These are phyloP conservation scores for Thyatira batis DNA, from an alignment of 2,888 invertebrate species.

Conservation along the genomic window DNA sequence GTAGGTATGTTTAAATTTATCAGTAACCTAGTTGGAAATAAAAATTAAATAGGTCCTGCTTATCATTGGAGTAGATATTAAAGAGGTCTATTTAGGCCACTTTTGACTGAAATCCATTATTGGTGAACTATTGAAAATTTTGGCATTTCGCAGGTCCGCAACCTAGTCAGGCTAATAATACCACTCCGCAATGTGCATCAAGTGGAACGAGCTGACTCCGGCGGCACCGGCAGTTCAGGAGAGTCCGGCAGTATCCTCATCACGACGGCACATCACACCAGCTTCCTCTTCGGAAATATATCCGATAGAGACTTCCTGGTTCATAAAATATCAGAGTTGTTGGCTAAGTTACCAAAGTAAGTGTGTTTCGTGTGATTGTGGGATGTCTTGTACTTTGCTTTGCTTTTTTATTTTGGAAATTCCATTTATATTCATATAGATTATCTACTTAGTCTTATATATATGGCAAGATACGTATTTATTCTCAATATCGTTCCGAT, in stretches of 20 bases:
- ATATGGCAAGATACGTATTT: no score
- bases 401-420: not conserved
- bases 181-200: conserved; percentile 91
- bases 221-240: conserved; percentile 84
- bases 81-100: no score
- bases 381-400: conserved; percentile 2
- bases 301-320: conserved; percentile 94
- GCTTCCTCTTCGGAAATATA: conserved; percentile 94
- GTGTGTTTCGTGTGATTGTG: conserved; percentile 23
- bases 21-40: no score
- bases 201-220: conserved; percentile 90
- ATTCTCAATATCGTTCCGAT: no score
- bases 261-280: conserved; percentile 90
- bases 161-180: conserved; percentile 93
- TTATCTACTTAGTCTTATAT: no score
- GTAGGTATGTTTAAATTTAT: no score
- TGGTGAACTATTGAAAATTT: not conserved
- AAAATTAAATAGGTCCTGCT: no score
- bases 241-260: conserved; percentile 87
- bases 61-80: no score
- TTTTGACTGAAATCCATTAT: no score
- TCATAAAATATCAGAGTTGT: conserved; percentile 93
- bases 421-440: no score
- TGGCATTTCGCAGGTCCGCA: conserved; percentile 82
- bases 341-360: conserved; percentile 85